Evolutionary conservation across 2,113 vertebrate species (phyloP).

Genomic region (Sinosuthora webbiana): DNA sequence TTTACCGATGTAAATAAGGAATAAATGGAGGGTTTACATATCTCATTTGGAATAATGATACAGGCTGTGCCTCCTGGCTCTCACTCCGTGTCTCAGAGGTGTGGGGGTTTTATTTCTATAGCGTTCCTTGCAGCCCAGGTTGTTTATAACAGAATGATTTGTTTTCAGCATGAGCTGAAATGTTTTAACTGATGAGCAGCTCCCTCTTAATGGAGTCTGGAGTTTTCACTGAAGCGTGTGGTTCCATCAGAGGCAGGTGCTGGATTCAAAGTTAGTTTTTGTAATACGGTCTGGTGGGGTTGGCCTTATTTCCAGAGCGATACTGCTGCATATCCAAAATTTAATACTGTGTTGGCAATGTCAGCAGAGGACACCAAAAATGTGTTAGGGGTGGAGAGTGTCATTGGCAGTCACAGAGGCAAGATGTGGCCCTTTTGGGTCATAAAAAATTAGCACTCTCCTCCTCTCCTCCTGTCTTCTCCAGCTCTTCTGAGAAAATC

Average conservation of each 20-base stretch:
- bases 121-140: not conserved
- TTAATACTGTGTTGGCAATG: not conserved
- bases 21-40: not conserved
- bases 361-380: not conserved
- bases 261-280: not conserved
- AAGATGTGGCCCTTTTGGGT: not conserved
- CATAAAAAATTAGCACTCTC: not conserved
- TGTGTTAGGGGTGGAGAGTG: rapidly evolving
- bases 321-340: not conserved
- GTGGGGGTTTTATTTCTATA: not conserved
- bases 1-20: constrained; percentile 34
- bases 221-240: not conserved
- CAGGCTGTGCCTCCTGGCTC: not conserved
- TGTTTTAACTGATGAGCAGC: not conserved
- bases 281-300: not conserved
- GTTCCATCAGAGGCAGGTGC: not conserved
- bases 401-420: rapidly evolving
- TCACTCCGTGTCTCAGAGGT: not conserved
- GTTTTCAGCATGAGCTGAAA: not conserved
- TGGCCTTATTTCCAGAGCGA: not conserved
- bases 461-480: not conserved
- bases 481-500: not conserved
- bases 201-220: not conserved
- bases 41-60: constrained; percentile 25
- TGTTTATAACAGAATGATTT: constrained; percentile 13